Evolutionary conservation across 2,888 invertebrate species (phyloP).

Genomic region (Mesopsocus fuscifrons): DNA sequence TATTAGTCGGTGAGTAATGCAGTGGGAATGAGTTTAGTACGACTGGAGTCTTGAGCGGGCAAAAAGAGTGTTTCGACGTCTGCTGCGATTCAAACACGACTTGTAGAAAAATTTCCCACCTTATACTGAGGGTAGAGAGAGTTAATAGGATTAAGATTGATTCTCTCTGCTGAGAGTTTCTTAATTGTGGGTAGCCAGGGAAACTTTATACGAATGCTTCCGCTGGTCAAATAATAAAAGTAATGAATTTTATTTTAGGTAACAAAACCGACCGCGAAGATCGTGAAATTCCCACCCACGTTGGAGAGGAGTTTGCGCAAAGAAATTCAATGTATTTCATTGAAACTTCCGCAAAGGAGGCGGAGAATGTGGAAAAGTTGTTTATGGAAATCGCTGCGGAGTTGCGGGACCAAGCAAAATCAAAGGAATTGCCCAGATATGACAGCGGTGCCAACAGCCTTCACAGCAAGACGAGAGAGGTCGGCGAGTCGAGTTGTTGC

Average conservation of each 20-base stretch:
- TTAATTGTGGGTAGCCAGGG: no score
- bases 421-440: conserved; percentile 60
- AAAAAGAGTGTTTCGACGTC: no score
- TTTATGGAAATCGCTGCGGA: conserved; percentile 94
- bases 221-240: no score
- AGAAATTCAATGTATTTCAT: conserved; percentile 94
- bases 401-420: conserved; percentile 79
- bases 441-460: conserved; percentile 43
- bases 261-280: conserved; percentile 96
- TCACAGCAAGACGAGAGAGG: conserved; percentile 48
- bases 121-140: no score
- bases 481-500: conserved; percentile 46
- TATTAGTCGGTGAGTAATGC: conserved; percentile 66
- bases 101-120: not conserved
- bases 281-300: conserved; percentile 83
- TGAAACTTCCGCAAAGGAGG: conserved; percentile 95
- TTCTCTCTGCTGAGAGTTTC: no score
- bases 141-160: no score
- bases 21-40: no score
- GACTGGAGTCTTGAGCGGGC: not conserved
- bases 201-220: no score
- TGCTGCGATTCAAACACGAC: no score
- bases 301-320: conserved; percentile 90
- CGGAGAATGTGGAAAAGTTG: conserved; percentile 89
- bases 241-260: conserved; percentile 36